Conservation (phyloP, 2,797 vertebrate species). For the Sus cebifrons region DNA sequence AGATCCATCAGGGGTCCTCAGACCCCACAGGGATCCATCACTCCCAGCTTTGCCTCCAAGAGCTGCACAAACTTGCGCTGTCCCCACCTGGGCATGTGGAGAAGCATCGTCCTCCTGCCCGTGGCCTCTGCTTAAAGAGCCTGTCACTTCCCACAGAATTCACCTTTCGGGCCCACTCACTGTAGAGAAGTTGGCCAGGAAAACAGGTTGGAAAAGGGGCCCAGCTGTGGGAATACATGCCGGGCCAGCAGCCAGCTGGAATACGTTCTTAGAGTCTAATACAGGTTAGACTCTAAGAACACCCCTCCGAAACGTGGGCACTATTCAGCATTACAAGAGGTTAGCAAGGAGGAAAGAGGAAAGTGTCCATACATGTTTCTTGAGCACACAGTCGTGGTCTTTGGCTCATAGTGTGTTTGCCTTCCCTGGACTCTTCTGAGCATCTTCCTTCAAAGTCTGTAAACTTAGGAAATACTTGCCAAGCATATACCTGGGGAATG, state of each 20-base stretch:
- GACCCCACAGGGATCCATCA: accelerated
- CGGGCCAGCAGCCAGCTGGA: neutral
- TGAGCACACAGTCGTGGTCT: neutral
- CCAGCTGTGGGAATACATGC: neutral
- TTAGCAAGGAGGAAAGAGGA: neutral
- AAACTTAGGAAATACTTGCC: neutral
- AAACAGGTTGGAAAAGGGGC: neutral
- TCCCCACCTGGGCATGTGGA: accelerated
- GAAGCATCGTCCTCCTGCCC: neutral
- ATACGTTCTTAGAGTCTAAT: too few relatives aligned
- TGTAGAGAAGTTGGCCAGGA: neutral
- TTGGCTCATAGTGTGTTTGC: neutral
- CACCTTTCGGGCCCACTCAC: too few relatives aligned
- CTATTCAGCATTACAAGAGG: neutral
- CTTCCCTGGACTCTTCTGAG: neutral
- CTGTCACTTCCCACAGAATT: neutral
- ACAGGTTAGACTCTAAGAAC: neutral
- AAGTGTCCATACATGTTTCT: accelerated
- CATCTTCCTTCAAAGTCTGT: neutral
- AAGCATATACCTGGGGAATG: neutral
- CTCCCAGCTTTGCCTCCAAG: neutral
- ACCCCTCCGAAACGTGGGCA: neutral
- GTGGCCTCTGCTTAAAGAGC: neutral
- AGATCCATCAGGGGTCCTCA: neutral
- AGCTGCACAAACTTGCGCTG: accelerated